These are phyloP conservation scores for Drosophila anomelani DNA, from an alignment of 2,888 invertebrate genomes.

Conservation along the genomic window DNA sequence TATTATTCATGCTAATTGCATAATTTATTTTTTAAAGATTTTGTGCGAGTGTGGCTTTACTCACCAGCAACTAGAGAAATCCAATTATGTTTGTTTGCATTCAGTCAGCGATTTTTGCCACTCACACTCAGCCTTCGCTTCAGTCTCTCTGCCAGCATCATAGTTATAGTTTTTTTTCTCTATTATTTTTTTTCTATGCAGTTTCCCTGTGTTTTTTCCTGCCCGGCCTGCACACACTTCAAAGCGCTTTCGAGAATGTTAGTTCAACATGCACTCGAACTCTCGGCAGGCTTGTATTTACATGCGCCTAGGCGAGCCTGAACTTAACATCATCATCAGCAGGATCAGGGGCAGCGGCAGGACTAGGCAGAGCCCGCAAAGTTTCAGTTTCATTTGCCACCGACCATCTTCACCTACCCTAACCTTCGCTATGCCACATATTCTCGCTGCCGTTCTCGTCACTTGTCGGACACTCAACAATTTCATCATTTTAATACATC, in stretches of 20 bases:
- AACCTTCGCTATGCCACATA: constrained; percentile 1
- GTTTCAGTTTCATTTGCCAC: constrained; percentile 46
- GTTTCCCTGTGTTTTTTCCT: constrained; percentile 24
- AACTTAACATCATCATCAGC: constrained; percentile 50
- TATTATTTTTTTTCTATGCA: constrained; percentile 1
- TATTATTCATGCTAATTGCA: background rate
- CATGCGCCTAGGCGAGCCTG: constrained; percentile 57
- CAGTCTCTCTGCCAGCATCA: constrained; percentile 59
- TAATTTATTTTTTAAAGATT: background rate
- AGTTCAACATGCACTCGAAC: constrained; percentile 77
- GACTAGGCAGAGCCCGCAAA: constrained; percentile 15
- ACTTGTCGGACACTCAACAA: constrained; percentile 53
- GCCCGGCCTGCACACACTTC: constrained; percentile 64
- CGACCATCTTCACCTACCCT: constrained; percentile 37
- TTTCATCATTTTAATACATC: constrained; percentile 68
- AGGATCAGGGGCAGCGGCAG: constrained; percentile 8
- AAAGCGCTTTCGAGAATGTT: constrained; percentile 74
- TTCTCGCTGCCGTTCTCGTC: constrained; percentile 17
- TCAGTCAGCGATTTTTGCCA: constrained; percentile 77
- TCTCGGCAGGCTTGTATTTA: constrained; percentile 61
- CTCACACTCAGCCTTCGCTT: constrained; percentile 20
- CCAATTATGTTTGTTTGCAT: constrained; percentile 81
- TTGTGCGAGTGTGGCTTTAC: constrained; percentile 38
- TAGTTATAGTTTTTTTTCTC: constrained; percentile 14
- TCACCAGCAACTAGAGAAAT: constrained; percentile 71